Evolutionary conservation across 2,797 vertebrate species (phyloP).

Genomic region (Eptatretus atami): DNA sequence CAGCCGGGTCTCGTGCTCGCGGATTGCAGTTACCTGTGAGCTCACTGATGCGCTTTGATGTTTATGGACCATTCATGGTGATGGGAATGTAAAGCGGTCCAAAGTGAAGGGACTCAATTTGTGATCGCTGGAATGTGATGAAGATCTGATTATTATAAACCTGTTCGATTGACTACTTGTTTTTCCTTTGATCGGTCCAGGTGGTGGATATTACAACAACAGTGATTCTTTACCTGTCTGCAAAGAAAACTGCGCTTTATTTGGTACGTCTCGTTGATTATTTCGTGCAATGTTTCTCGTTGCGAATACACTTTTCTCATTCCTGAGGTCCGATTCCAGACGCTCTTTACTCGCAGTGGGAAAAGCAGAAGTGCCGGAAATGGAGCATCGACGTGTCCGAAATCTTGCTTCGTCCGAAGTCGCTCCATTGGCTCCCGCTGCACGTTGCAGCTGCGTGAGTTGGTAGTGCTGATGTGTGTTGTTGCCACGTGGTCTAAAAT

Average conservation of each 20-base stretch:
- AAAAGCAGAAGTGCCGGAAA: not conserved
- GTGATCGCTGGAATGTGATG: too few relatives aligned
- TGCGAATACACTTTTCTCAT: not conserved
- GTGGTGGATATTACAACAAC: not conserved
- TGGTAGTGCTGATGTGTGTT: not conserved
- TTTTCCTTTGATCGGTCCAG: not conserved
- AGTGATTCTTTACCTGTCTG: not conserved
- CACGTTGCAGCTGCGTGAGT: slow-evolving; percentile 1
- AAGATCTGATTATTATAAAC: too few relatives aligned
- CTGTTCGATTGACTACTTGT: too few relatives aligned
- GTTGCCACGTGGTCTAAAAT: not conserved
- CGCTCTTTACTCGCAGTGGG: not conserved
- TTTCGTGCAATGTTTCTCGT: not conserved
- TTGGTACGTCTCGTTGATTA: not conserved
- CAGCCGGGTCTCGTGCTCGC: too few relatives aligned
- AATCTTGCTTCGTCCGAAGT: not conserved
- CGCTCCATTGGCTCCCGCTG: slow-evolving; percentile 2
- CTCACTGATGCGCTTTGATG: too few relatives aligned
- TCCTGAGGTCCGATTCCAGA: not conserved
- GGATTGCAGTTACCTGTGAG: too few relatives aligned
- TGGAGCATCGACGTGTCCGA: not conserved
- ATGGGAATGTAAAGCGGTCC: too few relatives aligned
- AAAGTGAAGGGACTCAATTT: too few relatives aligned
- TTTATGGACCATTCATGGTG: too few relatives aligned
- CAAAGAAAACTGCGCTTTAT: not conserved